Evolutionary conservation across 92 coral and sea anemone species (phyloP).

Genomic region (Phenganax subtilis): DNA sequence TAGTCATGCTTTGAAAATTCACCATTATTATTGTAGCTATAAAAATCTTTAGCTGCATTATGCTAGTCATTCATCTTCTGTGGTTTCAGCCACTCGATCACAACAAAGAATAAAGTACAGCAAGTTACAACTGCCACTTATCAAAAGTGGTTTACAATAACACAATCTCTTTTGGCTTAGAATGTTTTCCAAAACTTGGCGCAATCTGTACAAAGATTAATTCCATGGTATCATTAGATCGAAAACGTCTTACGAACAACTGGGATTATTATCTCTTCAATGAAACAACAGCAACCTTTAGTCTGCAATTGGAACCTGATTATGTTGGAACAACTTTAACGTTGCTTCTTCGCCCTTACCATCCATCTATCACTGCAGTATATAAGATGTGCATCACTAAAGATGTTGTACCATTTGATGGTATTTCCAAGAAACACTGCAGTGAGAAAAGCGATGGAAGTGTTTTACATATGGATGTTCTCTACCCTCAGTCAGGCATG

Average conservation of each 20-base stretch:
- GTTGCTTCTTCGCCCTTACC: not conserved
- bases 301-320: constrained; percentile 30
- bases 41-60: too few relatives aligned
- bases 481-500: constrained; percentile 50
- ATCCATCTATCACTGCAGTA: not conserved
- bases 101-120: too few relatives aligned
- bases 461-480: constrained; percentile 24
- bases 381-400: constrained; percentile 43
- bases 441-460: not conserved
- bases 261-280: not conserved
- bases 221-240: constrained; percentile 11
- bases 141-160: not conserved
- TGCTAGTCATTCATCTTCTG: too few relatives aligned
- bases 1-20: too few relatives aligned
- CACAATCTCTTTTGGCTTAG: not conserved
- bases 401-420: constrained; percentile 31
- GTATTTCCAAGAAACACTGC: constrained; percentile 14
- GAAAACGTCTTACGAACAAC: constrained; percentile 10
- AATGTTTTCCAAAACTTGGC: not conserved
- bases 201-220: not conserved
- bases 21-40: too few relatives aligned
- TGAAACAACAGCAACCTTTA: constrained; percentile 9
- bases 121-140: too few relatives aligned
- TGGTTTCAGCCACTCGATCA: too few relatives aligned
- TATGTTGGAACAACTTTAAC: constrained; percentile 50